Conservation (phyloP, 1,140 invertebrate species). For the Adelges cooleyi region DNA sequence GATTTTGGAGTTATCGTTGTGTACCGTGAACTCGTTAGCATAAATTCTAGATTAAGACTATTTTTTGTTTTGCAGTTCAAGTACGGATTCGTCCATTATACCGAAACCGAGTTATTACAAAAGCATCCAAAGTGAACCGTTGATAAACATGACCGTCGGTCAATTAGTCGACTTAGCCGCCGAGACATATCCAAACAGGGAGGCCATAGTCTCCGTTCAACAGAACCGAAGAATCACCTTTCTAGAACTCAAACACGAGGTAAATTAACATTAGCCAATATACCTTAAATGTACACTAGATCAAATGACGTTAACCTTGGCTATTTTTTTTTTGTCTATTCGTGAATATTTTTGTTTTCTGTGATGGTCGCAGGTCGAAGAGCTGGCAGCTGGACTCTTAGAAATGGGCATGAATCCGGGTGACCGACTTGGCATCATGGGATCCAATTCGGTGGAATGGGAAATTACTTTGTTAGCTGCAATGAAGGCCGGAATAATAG, state of each 20-base stretch:
- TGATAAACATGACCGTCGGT: conserved; percentile 37
- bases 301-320: no score
- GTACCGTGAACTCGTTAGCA: no score
- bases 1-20: no score
- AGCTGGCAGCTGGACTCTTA: conserved; percentile 65
- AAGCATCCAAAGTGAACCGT: conserved; percentile 32
- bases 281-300: no score
- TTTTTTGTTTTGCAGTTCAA: neutral
- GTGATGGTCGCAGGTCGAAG: conserved; percentile 53
- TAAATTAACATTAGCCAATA: no score
- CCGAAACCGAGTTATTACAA: conserved; percentile 34
- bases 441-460: conserved; percentile 78
- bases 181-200: conserved; percentile 34
- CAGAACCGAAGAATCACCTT: conserved; percentile 11
- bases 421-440: conserved; percentile 79
- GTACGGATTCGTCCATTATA: neutral
- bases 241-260: neutral
- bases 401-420: conserved; percentile 64
- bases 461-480: conserved; percentile 62
- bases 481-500: conserved; percentile 65
- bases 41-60: no score
- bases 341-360: no score
- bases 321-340: no score
- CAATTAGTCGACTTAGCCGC: conserved; percentile 36
- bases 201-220: conserved; percentile 33